A percentile compares a stretch with the other conserved stretches of the same genome.
Conservation (phyloP, 1,140 invertebrate genomes). For the Aphelenchoides fujianensis region DNA sequence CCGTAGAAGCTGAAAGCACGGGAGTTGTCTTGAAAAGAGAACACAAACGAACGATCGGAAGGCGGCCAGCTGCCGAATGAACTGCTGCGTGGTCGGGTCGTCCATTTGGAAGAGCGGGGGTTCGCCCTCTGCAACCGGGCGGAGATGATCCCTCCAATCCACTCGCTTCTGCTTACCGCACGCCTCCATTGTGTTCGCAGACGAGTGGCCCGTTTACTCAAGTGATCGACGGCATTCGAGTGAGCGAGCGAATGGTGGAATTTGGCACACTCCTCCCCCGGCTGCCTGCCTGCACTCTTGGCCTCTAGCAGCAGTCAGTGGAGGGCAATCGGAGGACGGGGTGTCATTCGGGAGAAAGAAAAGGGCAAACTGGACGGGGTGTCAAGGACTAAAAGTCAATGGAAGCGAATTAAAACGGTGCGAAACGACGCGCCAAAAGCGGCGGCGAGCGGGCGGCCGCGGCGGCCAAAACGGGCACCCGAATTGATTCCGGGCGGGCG, state of each 20-base stretch:
- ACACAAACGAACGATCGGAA: neutral
- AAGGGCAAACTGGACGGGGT: too few relatives aligned
- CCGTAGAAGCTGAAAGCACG: conserved; percentile 40
- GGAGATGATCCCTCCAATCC: neutral
- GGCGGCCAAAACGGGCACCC: too few relatives aligned
- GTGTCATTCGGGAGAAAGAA: neutral
- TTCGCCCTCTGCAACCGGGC: neutral
- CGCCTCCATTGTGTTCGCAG: conserved; percentile 1
- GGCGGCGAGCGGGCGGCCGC: too few relatives aligned
- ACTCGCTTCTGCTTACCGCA: neutral
- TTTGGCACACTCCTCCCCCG: too few relatives aligned
- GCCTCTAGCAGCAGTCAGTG: too few relatives aligned
- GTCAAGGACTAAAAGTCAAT: neutral
- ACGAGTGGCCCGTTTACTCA: neutral
- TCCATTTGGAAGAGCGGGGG: neutral
- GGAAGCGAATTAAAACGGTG: conserved; percentile 1
- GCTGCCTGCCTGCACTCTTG: too few relatives aligned
- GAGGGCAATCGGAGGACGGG: neutral
- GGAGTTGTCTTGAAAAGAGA: too few relatives aligned
- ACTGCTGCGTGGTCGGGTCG: neutral
- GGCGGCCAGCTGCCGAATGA: neutral
- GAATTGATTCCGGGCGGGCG: too few relatives aligned
- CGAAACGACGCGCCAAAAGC: too few relatives aligned
- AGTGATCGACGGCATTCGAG: neutral
- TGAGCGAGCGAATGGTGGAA: too few relatives aligned